Evolutionary conservation across 2,797 vertebrate genomes (phyloP).

Genomic region (Todus mexicanus): DNA sequence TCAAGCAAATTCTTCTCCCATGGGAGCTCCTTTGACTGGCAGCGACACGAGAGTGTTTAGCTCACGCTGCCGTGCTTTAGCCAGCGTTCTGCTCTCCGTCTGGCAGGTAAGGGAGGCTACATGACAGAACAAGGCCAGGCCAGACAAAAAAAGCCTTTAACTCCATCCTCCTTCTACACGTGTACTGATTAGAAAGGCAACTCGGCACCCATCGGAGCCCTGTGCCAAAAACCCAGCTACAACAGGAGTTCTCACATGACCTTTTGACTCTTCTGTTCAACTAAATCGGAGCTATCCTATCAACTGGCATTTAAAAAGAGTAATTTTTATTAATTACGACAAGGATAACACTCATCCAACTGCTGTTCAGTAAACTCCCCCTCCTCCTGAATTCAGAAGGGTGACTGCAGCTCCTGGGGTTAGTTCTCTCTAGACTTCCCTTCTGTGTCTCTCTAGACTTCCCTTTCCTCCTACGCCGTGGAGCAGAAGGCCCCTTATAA

Average conservation of each 20-base stretch:
- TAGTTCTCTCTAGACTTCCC: neutral
- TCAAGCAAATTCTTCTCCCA: neutral
- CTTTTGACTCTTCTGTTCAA: neutral
- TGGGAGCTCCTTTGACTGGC: neutral
- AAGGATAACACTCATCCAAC: neutral
- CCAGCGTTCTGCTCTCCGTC: neutral
- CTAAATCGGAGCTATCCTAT: neutral
- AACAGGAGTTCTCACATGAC: neutral
- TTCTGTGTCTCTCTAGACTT: neutral
- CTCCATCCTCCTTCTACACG: neutral
- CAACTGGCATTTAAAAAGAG: slow-evolving; percentile 3
- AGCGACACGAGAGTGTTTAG: fast-evolving
- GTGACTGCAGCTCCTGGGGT: neutral
- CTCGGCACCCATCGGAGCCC: neutral
- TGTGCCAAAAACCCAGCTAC: neutral
- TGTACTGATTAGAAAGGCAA: neutral
- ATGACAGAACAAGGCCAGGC: neutral
- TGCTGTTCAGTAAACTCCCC: neutral
- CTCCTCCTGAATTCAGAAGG: neutral
- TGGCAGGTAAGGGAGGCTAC: neutral
- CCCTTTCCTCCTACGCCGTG: neutral
- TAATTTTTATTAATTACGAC: neutral
- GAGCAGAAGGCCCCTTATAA: neutral
- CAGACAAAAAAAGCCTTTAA: neutral
- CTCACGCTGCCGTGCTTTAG: neutral